Evolutionary conservation across 1,140 invertebrate species (phyloP).

Genomic region (Berghia stephanieae): DNA sequence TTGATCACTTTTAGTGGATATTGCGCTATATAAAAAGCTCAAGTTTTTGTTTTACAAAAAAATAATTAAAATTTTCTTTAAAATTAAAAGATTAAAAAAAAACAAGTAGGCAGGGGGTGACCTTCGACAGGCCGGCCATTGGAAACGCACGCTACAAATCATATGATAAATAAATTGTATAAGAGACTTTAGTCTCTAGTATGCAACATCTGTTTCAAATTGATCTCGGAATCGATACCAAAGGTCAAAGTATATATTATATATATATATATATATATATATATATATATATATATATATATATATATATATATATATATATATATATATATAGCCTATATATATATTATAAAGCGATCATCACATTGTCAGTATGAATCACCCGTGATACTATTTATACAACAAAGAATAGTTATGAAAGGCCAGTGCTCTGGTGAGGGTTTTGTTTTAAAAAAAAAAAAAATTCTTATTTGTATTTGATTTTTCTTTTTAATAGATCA

Average conservation of each 20-base stretch:
- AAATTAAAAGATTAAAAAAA: too few relatives aligned
- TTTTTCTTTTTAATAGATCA: too few relatives aligned
- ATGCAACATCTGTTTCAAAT: too few relatives aligned
- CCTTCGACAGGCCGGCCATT: conserved; percentile 5
- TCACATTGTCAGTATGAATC: background rate
- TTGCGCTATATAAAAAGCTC: too few relatives aligned
- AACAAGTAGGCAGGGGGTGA: background rate
- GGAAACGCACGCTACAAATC: background rate
- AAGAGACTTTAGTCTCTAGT: too few relatives aligned
- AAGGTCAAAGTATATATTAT: background rate
- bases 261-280: background rate
- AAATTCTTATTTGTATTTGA: too few relatives aligned
- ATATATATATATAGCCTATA: background rate
- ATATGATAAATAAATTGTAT: background rate
- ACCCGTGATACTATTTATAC: background rate
- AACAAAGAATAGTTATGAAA: background rate
- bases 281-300: background rate
- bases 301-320: background rate
- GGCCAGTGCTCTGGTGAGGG: background rate
- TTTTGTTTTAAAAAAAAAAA: too few relatives aligned
- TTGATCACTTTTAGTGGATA: too few relatives aligned
- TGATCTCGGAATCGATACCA: too few relatives aligned
- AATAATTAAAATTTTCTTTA: too few relatives aligned
- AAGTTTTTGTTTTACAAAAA: too few relatives aligned
- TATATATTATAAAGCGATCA: background rate